A percentile compares a stretch with the other conserved stretches of the same genome.
These are phyloP conservation scores for Drosophila parvula DNA, from an alignment of 1,140 invertebrate species.

Conservation along the genomic window DNA sequence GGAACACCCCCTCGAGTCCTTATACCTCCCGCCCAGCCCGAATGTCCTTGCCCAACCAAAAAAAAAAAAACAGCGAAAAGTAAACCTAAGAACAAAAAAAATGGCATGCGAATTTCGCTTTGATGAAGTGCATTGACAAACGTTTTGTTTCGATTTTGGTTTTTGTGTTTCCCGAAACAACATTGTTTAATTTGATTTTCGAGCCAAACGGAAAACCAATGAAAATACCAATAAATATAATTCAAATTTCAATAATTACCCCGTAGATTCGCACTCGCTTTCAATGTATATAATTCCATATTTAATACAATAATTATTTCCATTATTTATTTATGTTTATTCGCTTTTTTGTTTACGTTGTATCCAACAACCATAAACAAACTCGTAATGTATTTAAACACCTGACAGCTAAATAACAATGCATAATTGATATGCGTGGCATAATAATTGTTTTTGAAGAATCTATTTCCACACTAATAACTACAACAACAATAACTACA, in stretches of 20 bases:
- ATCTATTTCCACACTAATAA: slow-evolving; percentile 40
- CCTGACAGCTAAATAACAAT: slow-evolving; percentile 29
- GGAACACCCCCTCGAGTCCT: slow-evolving; percentile 2
- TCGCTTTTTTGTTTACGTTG: slow-evolving; percentile 12
- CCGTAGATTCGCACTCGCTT: slow-evolving; percentile 74
- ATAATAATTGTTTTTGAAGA: slow-evolving; percentile 42
- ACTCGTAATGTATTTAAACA: slow-evolving; percentile 31
- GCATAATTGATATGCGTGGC: slow-evolving; percentile 33
- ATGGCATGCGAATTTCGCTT: slow-evolving; percentile 81
- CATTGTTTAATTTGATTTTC: slow-evolving; percentile 42
- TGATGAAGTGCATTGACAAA: slow-evolving; percentile 62
- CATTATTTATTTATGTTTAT: slow-evolving; percentile 30
- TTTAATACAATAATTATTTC: slow-evolving; percentile 26
- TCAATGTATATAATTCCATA: slow-evolving; percentile 55
- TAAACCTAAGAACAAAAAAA: slow-evolving; percentile 65
- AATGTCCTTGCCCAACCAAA: slow-evolving; percentile 16
- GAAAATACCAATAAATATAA: slow-evolving; percentile 49
- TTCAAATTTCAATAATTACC: slow-evolving; percentile 52
- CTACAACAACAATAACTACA: slow-evolving; percentile 33
- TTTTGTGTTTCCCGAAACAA: slow-evolving; percentile 52
- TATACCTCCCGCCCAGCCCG: background rate
- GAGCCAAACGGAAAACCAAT: slow-evolving; percentile 33
- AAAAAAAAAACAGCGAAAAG: slow-evolving; percentile 48
- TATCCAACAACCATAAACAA: slow-evolving; percentile 30
- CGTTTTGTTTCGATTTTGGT: slow-evolving; percentile 54